Conservation (phyloP, 2,797 vertebrate genomes). For the Hemibagrus guttatus region DNA sequence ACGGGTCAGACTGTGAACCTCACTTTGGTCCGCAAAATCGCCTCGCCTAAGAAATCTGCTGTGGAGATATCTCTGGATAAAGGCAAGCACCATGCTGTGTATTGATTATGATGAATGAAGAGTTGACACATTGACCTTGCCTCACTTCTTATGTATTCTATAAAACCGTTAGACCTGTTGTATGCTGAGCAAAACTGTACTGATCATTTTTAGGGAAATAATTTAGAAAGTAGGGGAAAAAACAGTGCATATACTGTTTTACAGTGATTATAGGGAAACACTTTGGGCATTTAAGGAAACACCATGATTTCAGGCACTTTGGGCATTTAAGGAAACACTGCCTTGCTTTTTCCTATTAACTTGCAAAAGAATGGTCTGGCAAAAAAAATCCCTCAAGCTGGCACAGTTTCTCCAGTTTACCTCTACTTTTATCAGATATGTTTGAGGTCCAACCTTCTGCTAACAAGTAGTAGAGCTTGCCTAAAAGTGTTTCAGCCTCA, state of each 20-base stretch:
- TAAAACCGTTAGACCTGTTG: background rate
- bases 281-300: too few species aligned
- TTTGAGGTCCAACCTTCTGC: background rate
- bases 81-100: constrained; percentile 70
- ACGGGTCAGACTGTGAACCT: constrained; percentile 83
- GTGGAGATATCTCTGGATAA: constrained; percentile 73
- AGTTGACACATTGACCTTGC: background rate
- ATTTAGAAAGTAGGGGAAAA: background rate
- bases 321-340: background rate
- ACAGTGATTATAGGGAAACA: background rate
- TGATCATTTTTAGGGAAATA: background rate
- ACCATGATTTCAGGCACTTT: too few species aligned
- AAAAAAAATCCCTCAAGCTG: background rate
- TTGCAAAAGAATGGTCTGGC: background rate
- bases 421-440: background rate
- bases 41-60: constrained; percentile 39
- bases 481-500: background rate
- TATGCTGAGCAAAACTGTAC: background rate
- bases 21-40: constrained; percentile 82
- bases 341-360: background rate
- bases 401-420: background rate
- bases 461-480: background rate
- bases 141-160: background rate
- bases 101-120: background rate
- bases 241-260: background rate